A percentile compares a stretch with the other conserved stretches of the same genome.
These are phyloP conservation scores for Hippocampus comes DNA, from an alignment of 2,113 vertebrate genomes.

Conservation along the genomic window DNA sequence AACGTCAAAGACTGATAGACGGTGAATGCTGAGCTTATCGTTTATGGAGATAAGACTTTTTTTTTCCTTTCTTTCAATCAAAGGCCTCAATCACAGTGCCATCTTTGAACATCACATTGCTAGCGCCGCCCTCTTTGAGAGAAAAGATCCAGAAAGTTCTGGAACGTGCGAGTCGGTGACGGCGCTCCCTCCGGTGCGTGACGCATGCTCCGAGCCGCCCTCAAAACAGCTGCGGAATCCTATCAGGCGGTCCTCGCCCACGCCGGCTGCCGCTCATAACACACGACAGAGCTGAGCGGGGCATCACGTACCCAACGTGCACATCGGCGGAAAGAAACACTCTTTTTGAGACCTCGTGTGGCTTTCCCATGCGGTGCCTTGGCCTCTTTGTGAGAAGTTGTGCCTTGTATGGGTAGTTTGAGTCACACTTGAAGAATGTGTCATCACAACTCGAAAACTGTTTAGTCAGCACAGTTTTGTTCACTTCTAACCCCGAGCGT, in stretches of 20 bases:
- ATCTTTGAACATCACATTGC: slow-evolving; percentile 17
- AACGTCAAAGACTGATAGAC: slow-evolving; percentile 21
- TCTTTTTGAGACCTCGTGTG: neutral
- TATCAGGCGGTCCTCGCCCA: slow-evolving; percentile 37
- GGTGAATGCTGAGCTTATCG: slow-evolving; percentile 22
- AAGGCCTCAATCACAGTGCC: slow-evolving; percentile 10
- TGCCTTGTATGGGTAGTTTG: neutral
- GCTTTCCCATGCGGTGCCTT: neutral
- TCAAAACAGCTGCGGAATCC: slow-evolving; percentile 51
- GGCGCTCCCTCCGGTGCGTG: slow-evolving; percentile 42
- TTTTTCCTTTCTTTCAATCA: slow-evolving; percentile 15
- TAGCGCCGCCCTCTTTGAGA: neutral
- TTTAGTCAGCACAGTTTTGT: neutral
- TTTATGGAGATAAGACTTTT: slow-evolving; percentile 26
- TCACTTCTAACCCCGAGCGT: too few relatives aligned
- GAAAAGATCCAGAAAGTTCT: slow-evolving; percentile 1
- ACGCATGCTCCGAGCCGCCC: slow-evolving; percentile 51
- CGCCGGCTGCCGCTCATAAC: slow-evolving; percentile 45
- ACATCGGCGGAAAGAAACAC: neutral
- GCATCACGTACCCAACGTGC: neutral
- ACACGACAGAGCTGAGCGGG: slow-evolving; percentile 12
- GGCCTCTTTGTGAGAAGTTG: neutral
- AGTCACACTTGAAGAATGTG: neutral
- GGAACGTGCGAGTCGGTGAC: slow-evolving; percentile 22
- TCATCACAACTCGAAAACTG: neutral